Percentiles rank a stretch among this genome's conserved stretches.
Conservation (phyloP, 2,888 invertebrate genomes). For the Tetramorium bicarinatum region DNA sequence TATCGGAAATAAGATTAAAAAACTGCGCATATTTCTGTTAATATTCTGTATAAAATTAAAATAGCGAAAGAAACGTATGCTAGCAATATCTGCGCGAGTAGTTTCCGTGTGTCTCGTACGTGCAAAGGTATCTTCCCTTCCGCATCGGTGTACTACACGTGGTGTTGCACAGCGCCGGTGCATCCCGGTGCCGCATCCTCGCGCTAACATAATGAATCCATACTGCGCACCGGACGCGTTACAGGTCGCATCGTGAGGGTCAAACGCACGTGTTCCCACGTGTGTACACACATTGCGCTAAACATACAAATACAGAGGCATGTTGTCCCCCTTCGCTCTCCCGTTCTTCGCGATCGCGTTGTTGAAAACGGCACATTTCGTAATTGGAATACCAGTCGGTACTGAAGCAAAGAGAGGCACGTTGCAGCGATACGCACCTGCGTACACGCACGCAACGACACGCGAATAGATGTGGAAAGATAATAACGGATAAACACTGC, state of each 20-base stretch:
- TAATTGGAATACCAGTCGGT: slow-evolving; percentile 66
- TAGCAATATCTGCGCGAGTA: neutral
- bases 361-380: slow-evolving; percentile 74
- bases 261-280: slow-evolving; percentile 56
- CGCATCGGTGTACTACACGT: slow-evolving; percentile 20
- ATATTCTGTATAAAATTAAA: neutral
- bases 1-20: neutral
- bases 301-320: slow-evolving; percentile 18
- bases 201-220: slow-evolving; percentile 73
- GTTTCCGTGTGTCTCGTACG: slow-evolving; percentile 22
- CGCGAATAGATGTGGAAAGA: slow-evolving; percentile 24
- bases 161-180: slow-evolving; percentile 10
- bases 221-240: slow-evolving; percentile 69
- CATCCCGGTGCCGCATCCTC: slow-evolving; percentile 21
- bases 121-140: slow-evolving; percentile 19
- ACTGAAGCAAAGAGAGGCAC: slow-evolving; percentile 60
- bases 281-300: slow-evolving; percentile 7
- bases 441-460: neutral
- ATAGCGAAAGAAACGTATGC: neutral
- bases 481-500: slow-evolving; percentile 40
- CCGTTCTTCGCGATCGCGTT: slow-evolving; percentile 54
- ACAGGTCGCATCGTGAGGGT: slow-evolving; percentile 61
- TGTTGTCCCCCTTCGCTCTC: slow-evolving; percentile 49
- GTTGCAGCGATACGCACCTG: slow-evolving; percentile 33
- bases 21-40: neutral